phyloP scores from a whole-genome alignment of 2,888 invertebrate species.

The Axea sp. region DNA sequence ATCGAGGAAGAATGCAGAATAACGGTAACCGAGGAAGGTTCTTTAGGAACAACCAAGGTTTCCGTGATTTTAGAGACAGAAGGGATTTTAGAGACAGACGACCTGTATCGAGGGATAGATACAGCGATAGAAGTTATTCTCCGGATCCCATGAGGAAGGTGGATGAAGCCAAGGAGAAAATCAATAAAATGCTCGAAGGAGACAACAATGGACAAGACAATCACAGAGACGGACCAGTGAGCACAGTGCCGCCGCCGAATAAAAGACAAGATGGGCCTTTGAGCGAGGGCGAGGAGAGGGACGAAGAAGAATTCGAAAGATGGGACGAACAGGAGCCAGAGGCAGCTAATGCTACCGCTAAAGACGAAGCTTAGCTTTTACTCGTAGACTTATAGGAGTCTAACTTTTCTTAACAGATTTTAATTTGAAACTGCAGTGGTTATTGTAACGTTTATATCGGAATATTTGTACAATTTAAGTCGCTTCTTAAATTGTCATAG shows the following conservation, averaged over 20 bases:
- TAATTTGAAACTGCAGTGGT: neutral
- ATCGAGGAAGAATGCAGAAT: constrained; percentile 66
- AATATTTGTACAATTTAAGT: neutral
- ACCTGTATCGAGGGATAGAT: constrained; percentile 78
- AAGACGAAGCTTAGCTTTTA: constrained; percentile 67
- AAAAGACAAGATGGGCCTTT: constrained; percentile 82
- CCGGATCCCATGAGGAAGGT: constrained; percentile 80
- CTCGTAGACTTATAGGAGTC: no score
- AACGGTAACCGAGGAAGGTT: constrained; percentile 74
- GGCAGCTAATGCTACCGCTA: constrained; percentile 70
- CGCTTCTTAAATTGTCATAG: neutral
- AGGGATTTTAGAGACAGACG: constrained; percentile 84
- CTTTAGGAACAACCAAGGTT: constrained; percentile 79
- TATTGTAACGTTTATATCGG: neutral
- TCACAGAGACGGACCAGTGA: constrained; percentile 12
- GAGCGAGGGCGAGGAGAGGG: constrained; percentile 82
- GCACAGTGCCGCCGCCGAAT: constrained; percentile 65
- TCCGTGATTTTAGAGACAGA: constrained; percentile 85
- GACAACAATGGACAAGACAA: constrained; percentile 64
- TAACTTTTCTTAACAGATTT: neutral
- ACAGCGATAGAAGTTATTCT: constrained; percentile 81
- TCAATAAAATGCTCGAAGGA: constrained; percentile 81
- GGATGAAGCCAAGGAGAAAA: constrained; percentile 82
- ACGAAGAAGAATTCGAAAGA: constrained; percentile 79
- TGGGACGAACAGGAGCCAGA: constrained; percentile 71